These are phyloP conservation scores for Eidolon dupreanum DNA, from an alignment of 2,797 vertebrate species.

Conservation along the genomic window DNA sequence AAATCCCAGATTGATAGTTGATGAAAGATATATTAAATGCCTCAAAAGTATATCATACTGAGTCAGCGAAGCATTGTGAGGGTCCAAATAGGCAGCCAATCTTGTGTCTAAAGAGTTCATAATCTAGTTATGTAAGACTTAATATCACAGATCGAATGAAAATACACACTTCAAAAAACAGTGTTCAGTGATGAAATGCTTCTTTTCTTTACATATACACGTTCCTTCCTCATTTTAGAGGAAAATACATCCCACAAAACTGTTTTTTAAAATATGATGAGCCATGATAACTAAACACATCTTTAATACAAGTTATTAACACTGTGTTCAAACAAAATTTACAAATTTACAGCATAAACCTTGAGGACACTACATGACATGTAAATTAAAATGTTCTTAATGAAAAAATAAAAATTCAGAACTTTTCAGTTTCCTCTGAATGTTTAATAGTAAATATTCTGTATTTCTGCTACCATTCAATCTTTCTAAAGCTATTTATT, in stretches of 20 bases:
- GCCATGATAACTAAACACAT: background rate
- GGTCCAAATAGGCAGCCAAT: background rate
- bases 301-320: background rate
- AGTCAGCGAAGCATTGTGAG: background rate
- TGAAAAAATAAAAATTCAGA: background rate
- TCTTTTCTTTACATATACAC: background rate
- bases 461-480: background rate
- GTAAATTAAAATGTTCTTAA: slow-evolving; percentile 19
- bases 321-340: background rate
- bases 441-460: background rate
- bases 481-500: background rate
- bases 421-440: background rate
- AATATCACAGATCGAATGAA: background rate
- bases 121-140: background rate
- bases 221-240: background rate
- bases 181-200: background rate
- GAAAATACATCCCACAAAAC: background rate
- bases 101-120: background rate
- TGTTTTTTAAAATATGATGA: background rate
- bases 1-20: background rate
- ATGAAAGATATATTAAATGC: background rate
- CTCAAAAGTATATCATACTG: background rate
- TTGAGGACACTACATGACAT: background rate
- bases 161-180: background rate
- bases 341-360: background rate